phyloP scores from a whole-genome alignment of 2,888 invertebrate genomes.

The Latrodectus elegans region DNA sequence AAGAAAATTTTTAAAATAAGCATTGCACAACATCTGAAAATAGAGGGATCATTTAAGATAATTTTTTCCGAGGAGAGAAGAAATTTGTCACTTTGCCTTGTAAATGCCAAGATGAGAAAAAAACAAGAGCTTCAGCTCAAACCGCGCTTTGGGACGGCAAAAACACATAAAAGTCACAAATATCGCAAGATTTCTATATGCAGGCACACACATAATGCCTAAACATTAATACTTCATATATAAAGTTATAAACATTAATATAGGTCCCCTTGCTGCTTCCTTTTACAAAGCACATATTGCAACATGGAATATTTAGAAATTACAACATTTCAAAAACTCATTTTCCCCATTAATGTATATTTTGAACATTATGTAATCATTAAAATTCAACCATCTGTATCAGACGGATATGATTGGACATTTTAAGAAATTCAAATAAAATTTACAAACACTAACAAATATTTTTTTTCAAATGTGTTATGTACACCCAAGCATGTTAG shows the following conservation, averaged over 20 bases:
- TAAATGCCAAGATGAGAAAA: conserved; percentile 62
- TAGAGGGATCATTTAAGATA: not conserved
- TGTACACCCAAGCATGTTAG: not conserved
- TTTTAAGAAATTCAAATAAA: conserved; percentile 20
- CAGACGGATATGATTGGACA: conserved; percentile 60
- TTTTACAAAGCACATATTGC: conserved; percentile 45
- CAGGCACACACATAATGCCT: conserved; percentile 60
- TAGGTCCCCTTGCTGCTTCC: conserved; percentile 70
- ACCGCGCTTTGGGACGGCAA: conserved; percentile 68
- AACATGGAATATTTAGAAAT: conserved; percentile 41
- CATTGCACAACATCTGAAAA: not conserved
- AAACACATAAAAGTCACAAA: conserved; percentile 65
- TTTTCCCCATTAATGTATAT: conserved; percentile 25
- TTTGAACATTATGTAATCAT: conserved; percentile 33
- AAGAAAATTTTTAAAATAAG: not conserved
- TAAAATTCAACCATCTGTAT: conserved; percentile 49
- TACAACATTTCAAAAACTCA: conserved; percentile 47
- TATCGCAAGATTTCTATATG: conserved; percentile 65
- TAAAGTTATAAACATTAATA: conserved; percentile 68
- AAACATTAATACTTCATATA: conserved; percentile 64
- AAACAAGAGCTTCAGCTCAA: conserved; percentile 59
- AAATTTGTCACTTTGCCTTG: conserved; percentile 58
- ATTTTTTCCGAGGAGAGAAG: not conserved
- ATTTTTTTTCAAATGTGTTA: conserved; percentile 2
- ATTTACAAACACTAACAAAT: conserved; percentile 32